Conservation (phyloP, 2,888 invertebrate genomes). For the Unio pictorum region DNA sequence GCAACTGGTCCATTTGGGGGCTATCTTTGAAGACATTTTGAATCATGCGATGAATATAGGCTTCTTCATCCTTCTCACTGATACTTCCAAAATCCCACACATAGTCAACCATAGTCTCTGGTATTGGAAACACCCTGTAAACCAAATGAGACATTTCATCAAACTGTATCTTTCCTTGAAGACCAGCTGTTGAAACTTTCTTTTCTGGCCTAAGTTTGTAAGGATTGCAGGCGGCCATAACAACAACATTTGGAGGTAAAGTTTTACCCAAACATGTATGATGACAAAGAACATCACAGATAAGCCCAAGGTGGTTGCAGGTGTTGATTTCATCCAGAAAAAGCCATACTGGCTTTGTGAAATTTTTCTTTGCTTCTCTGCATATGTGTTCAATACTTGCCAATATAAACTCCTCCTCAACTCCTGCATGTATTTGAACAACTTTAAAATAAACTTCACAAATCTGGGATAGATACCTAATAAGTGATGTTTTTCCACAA, state of each 20-base stretch:
- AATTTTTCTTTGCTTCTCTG: constrained; percentile 10
- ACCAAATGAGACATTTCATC: constrained; percentile 47
- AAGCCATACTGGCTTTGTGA: constrained; percentile 31
- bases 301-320: constrained; percentile 42
- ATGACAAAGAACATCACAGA: constrained; percentile 44
- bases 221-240: constrained; percentile 56
- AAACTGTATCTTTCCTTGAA: constrained; percentile 39
- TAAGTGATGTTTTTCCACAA: constrained; percentile 56
- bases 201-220: constrained; percentile 36
- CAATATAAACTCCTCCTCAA: constrained; percentile 24
- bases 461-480: constrained; percentile 41
- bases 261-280: constrained; percentile 27
- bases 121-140: constrained; percentile 49
- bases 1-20: background rate
- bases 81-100: constrained; percentile 55
- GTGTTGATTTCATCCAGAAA: constrained; percentile 59
- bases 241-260: constrained; percentile 43
- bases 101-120: constrained; percentile 49
- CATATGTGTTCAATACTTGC: constrained; percentile 18
- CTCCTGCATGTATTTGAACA: constrained; percentile 50
- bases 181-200: constrained; percentile 37
- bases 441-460: constrained; percentile 39
- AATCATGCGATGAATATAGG: constrained; percentile 31
- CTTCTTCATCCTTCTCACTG: constrained; percentile 38
- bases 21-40: constrained; percentile 12